Conservation (phyloP, 2,113 vertebrate genomes). For the Corydoras sp. region DNA sequence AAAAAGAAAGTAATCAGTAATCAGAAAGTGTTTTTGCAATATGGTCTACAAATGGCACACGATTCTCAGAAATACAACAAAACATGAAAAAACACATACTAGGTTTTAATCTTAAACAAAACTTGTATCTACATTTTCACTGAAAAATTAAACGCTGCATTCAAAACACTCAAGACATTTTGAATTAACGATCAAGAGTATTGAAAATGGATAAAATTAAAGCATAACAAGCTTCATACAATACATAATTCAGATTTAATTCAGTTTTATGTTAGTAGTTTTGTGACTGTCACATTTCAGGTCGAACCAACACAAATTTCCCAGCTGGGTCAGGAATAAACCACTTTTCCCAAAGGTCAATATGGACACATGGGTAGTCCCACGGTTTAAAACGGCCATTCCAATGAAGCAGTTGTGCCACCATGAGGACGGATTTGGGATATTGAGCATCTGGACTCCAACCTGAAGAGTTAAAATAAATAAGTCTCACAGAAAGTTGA, state of each 20-base stretch:
- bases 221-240: background rate
- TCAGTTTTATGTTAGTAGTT: background rate
- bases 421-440: constrained; percentile 76
- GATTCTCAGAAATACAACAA: too few species aligned
- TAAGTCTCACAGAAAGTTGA: too few species aligned
- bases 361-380: constrained; percentile 80
- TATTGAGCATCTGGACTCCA: constrained; percentile 85
- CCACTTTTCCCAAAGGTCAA: constrained; percentile 89
- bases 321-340: constrained; percentile 88
- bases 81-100: too few species aligned
- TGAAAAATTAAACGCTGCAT: too few species aligned
- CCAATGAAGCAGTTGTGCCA: constrained; percentile 89
- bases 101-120: too few species aligned
- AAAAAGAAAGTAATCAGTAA: too few species aligned
- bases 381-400: constrained; percentile 92
- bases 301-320: constrained; percentile 74
- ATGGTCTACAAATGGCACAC: too few species aligned
- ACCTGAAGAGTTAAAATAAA: constrained; percentile 57
- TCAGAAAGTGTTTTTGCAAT: too few species aligned
- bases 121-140: too few species aligned
- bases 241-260: background rate
- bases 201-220: background rate
- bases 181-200: background rate
- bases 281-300: constrained; percentile 52
- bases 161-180: too few species aligned